Base-by-base conservation (phyloP, 1,140 invertebrate species). In the Hormaphis cornu region DNA sequence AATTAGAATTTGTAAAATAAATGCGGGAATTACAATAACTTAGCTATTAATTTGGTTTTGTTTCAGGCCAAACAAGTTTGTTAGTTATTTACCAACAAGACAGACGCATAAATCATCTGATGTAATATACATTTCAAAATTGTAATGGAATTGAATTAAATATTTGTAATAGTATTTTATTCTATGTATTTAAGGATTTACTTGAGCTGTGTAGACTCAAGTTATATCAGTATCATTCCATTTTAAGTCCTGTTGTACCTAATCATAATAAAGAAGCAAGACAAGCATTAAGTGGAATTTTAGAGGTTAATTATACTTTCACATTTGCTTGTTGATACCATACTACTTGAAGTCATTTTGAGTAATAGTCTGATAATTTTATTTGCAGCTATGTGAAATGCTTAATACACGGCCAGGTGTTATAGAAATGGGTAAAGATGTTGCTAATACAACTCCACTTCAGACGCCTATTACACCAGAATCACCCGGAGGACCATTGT, bases 371-470 rank as follows among this genome's bases (percentile, higher is more conserved):
- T 28, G 14, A 20, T 37, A 9, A 12, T 59, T 40, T 42, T 26
- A 14, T 42, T 14, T 10, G 6, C 26, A 66, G 61, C 35, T 66
- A 16, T 50, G 61, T 24, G 28, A 5, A 5, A 35, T 66, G 44
- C 18, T 50, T 33, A 48, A 16, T 35, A 10, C 28, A 14, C 61
- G 28, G 7, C 14, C n/a, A 20, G 61, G 61, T 0, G 24, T 66
- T 9, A 66, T 66, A 20, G 61, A 66, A 66, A 66, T 66, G 61
- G 61, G 61, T 10, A 66, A 22, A 66, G 61, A 66, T 35, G 44
- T 66, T 20, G 44, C n/a, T 16, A 50, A 10, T 33, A 24, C 61
- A n/a, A 33, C n/a, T n/a, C 28, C 18, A 16, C 33, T 33, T 33
- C 44, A 66, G 7, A 9, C 44, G 20, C 16, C 28, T 12, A 35